A percentile compares a stretch with the other conserved stretches of the same genome.
Evolutionary conservation across 64 coral and sea anemone species (phyloP).

Genomic region (Astreopora myriophthalma): DNA sequence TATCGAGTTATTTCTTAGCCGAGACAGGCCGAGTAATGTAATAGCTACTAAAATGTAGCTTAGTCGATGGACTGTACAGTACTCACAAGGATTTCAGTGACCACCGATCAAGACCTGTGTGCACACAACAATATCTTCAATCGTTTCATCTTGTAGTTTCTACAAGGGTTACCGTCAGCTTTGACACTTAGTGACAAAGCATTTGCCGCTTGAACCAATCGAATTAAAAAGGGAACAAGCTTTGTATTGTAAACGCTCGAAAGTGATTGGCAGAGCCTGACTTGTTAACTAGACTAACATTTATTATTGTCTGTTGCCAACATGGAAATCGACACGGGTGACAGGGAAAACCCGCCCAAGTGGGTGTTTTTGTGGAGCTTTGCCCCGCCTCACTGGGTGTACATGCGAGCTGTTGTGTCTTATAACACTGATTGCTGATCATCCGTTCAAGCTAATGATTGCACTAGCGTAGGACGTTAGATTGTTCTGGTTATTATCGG

Average conservation of each 20-base stretch:
- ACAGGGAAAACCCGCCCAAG: conserved; percentile 92
- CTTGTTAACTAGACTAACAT: conserved; percentile 99
- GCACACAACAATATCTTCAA: conserved; percentile 85
- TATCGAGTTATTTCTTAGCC: conserved; percentile 21
- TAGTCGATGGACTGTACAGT: conserved; percentile 32
- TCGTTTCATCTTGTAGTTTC: conserved; percentile 97
- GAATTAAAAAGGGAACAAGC: conserved; percentile 99
- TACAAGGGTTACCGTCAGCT: conserved; percentile 92
- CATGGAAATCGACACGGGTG: conserved; percentile 97
- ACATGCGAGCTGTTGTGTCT: conserved; percentile 85
- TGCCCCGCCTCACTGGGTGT: conserved; percentile 98
- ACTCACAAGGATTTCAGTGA: conserved; percentile 52
- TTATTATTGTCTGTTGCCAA: conserved; percentile 99
- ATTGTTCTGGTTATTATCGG: conserved; percentile 85
- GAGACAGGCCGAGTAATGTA: conserved; percentile 14
- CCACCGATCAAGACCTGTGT: conserved; percentile 20
- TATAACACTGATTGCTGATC: conserved; percentile 77
- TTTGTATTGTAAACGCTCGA: conserved; percentile 95
- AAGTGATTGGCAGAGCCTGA: conserved; percentile 92
- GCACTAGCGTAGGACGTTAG: conserved; percentile 72
- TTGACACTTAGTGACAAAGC: conserved; percentile 97
- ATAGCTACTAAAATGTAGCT: conserved; percentile 21
- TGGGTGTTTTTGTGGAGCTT: conserved; percentile 93
- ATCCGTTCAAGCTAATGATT: conserved; percentile 78
- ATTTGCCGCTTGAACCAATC: conserved; percentile 89